Evolutionary conservation across 2,888 invertebrate species (phyloP), one percentile per base, ranked within the genome.

Genomic region (Macrostomum cliftonense): DNA sequence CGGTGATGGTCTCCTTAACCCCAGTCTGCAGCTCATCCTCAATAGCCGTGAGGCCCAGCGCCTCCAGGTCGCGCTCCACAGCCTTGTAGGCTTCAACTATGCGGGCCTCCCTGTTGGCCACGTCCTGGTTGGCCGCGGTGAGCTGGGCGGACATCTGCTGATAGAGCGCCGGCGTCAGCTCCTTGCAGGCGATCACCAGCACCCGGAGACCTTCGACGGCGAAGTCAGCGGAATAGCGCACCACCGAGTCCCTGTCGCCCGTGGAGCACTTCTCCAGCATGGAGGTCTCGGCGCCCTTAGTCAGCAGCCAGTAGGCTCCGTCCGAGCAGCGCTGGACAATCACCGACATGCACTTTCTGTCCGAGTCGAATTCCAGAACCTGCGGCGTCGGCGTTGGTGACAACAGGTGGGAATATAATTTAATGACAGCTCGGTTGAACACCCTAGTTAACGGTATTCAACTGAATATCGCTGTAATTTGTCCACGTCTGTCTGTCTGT

Each of bases 311-410:
- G 42, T 47, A 36, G 17, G 43, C 42, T 63, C 65, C 61, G 40
- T 59, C 54, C 49, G 62, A 61, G 56, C 63, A 57, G 47, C 63
- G 28, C 28, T 28, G 55, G 4, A 89, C 76, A 53, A 89, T 79
- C 47, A 88, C 80, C 14, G 88, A 88, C 89, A 89, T 89, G 50
- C 87, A 74, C 66, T 86, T 87, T 28, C 88, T 77, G 64, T 73
- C 73, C 28, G 87, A 83, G 19, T 82, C 83, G 67, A 89, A 89
- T 59, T 89, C 88, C 16, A 89, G 75, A 0, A 80, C 73, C 59
- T 86, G 82, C 45, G 86, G 71, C 14, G 79, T 73, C 57, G 77
- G n/a, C n/a, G n/a, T n/a, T n/a, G n/a, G n/a, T n/a, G n/a, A n/a
- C n/a, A n/a, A n/a, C n/a, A n/a, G n/a, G n/a, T n/a, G n/a, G n/a